A percentile compares a stretch with the other conserved stretches of the same genome.
phyloP scores from a whole-genome alignment of 1,140 invertebrate species.

The Lucilia sericata region DNA sequence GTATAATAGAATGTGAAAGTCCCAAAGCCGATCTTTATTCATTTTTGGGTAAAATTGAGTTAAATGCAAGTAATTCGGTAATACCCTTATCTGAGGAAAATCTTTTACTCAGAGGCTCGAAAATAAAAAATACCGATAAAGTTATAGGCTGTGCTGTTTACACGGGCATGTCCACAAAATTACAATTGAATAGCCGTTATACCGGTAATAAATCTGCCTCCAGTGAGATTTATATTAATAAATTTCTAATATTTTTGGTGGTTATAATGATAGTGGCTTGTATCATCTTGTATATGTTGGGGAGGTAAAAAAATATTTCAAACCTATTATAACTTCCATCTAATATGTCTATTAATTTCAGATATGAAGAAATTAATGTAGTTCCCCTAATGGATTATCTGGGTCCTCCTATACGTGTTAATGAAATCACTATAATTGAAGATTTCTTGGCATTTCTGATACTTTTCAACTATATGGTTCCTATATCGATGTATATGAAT shows the following conservation, averaged over 20 bases:
- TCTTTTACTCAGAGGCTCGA: slow-evolving; percentile 81
- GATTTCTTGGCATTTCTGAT: slow-evolving; percentile 98
- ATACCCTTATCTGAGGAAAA: slow-evolving; percentile 77
- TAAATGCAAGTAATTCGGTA: slow-evolving; percentile 66
- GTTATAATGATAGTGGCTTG: slow-evolving; percentile 70
- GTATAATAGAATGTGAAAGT: slow-evolving; percentile 78
- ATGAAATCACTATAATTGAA: slow-evolving; percentile 77
- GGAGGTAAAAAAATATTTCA: not conserved
- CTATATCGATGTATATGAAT: slow-evolving; percentile 99
- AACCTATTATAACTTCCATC: not conserved
- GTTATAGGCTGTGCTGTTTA: slow-evolving; percentile 85
- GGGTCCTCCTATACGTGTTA: slow-evolving; percentile 59
- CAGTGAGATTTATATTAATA: slow-evolving; percentile 83
- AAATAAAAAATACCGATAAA: slow-evolving; percentile 84
- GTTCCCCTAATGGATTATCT: slow-evolving; percentile 68
- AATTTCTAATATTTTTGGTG: slow-evolving; percentile 78
- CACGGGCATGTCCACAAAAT: slow-evolving; percentile 84
- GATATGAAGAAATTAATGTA: slow-evolving; percentile 73
- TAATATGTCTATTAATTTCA: slow-evolving; percentile 69
- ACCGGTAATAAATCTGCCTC: slow-evolving; percentile 83
- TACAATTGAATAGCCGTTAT: slow-evolving; percentile 85
- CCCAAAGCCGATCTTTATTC: slow-evolving; percentile 80
- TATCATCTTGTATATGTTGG: slow-evolving; percentile 28
- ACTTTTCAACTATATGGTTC: slow-evolving; percentile 98
- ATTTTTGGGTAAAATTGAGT: slow-evolving; percentile 79